phyloP scores from a whole-genome alignment of 2,113 vertebrate species.

The Vulpes ferrilata region DNA sequence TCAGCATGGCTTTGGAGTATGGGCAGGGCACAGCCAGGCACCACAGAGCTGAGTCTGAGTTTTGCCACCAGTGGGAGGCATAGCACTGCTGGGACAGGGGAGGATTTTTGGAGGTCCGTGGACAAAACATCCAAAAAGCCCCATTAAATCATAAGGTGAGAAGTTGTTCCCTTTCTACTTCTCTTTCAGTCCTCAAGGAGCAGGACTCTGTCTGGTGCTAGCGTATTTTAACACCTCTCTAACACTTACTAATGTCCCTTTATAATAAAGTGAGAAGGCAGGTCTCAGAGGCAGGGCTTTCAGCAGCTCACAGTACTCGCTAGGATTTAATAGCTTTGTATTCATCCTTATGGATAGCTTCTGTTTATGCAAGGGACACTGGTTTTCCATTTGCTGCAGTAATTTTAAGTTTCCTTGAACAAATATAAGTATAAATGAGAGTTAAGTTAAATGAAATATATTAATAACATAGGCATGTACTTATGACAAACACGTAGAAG shows the following conservation, averaged over 20 bases:
- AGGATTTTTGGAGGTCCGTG: fast-evolving
- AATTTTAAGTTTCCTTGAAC: not conserved
- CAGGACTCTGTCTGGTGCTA: not conserved
- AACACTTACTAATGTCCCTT: conserved; percentile 34
- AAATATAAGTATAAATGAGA: not conserved
- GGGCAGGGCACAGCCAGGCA: fast-evolving
- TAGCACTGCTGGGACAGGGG: not conserved
- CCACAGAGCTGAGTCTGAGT: not conserved
- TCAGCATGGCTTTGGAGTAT: fast-evolving
- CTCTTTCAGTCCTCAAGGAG: conserved; percentile 1
- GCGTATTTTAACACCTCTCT: conserved; percentile 50
- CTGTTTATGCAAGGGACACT: not conserved
- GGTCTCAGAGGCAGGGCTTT: not conserved
- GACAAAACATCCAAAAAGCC: not conserved
- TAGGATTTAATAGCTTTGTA: conserved; percentile 32
- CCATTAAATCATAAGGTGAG: not conserved
- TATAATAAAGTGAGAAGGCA: conserved; percentile 53
- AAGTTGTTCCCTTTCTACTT: not conserved
- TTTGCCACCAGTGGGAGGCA: not conserved
- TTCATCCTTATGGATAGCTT: not conserved
- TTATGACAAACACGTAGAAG: not conserved
- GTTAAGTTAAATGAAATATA: not conserved
- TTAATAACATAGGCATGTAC: not conserved
- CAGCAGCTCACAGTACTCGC: not conserved
- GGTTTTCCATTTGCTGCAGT: not conserved